Conservation (phyloP, 2,797 vertebrate species). For the Enteromius viviparus region DNA sequence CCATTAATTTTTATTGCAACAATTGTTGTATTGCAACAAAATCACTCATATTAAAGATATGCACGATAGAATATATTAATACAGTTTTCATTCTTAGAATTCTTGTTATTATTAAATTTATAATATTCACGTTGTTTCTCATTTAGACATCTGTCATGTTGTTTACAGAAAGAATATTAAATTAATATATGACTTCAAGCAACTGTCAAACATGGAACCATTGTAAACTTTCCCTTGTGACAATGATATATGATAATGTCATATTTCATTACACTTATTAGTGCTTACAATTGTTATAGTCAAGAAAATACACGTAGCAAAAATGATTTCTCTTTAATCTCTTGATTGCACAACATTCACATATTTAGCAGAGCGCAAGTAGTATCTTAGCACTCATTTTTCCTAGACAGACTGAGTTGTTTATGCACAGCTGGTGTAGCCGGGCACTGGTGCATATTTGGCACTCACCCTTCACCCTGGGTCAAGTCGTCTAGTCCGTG, state of each 20-base stretch:
- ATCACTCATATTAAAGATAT: no score
- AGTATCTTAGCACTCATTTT: neutral
- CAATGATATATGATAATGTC: neutral
- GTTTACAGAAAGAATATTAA: neutral
- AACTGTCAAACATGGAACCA: neutral
- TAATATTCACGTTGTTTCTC: neutral
- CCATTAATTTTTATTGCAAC: no score
- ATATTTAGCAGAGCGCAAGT: neutral
- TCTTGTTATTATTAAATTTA: neutral
- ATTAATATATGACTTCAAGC: neutral
- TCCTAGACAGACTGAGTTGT: neutral
- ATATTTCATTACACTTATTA: neutral
- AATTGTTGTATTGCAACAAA: no score
- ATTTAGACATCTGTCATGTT: neutral
- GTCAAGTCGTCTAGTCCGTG: constrained; percentile 51
- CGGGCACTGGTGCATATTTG: neutral
- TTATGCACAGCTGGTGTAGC: neutral
- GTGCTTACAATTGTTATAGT: neutral
- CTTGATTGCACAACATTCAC: neutral
- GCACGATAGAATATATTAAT: neutral
- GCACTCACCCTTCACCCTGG: constrained; percentile 31
- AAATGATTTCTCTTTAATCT: neutral
- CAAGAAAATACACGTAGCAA: neutral
- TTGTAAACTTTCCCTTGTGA: neutral
- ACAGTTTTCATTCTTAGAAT: neutral